A percentile compares a stretch with the other conserved stretches of the same genome.
Evolutionary conservation across 2,797 vertebrate genomes (phyloP).

Genomic region (Amphiprion clarkii): DNA sequence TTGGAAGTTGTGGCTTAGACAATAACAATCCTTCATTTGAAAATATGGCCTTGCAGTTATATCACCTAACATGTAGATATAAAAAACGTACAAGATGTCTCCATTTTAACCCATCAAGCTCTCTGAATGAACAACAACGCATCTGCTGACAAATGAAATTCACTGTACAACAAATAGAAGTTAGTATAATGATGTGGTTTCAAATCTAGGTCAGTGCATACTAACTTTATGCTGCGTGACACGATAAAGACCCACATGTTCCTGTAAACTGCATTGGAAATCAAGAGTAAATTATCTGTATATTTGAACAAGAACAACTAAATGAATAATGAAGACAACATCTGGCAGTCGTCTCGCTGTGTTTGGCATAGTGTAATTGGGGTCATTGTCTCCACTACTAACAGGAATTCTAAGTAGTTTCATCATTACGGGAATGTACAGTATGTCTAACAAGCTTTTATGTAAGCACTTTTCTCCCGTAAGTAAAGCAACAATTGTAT

Average conservation of each 20-base stretch:
- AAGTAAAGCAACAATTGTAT: background rate
- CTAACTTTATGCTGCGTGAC: conserved; percentile 7
- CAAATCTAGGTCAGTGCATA: conserved; percentile 37
- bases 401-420: conserved; percentile 43
- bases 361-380: conserved; percentile 12
- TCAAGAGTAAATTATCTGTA: background rate
- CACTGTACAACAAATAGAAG: conserved; percentile 1
- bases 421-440: conserved; percentile 22
- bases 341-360: background rate
- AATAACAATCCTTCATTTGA: background rate
- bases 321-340: conserved; percentile 1
- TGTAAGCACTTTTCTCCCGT: background rate
- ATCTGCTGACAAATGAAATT: background rate
- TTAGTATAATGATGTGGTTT: conserved; percentile 10
- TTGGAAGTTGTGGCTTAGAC: background rate
- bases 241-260: conserved; percentile 24
- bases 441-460: conserved; percentile 18
- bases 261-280: conserved; percentile 18
- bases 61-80: background rate
- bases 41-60: background rate
- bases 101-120: background rate
- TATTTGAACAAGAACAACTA: conserved; percentile 13
- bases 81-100: background rate
- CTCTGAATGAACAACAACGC: background rate
- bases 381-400: background rate